A percentile compares a stretch with the other conserved stretches of the same genome.
Evolutionary conservation across 2,113 vertebrate genomes (phyloP).

Genomic region (Pyxicephalus adspersus): DNA sequence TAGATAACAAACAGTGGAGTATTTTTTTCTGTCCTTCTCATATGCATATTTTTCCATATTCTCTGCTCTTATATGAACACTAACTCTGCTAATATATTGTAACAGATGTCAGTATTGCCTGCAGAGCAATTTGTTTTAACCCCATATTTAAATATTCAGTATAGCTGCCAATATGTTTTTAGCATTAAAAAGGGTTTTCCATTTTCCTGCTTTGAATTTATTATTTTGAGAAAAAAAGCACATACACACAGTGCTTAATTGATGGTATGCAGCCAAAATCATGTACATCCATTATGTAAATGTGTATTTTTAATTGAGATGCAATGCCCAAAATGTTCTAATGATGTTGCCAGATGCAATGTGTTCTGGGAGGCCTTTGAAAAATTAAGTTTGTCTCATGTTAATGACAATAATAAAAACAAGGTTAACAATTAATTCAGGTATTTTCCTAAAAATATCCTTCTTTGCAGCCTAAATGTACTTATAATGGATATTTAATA

Average conservation of each 20-base stretch:
- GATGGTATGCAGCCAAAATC: slow-evolving; percentile 62
- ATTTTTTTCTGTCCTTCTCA: not conserved
- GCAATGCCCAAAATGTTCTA: slow-evolving; percentile 67
- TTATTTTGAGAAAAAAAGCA: slow-evolving; percentile 44
- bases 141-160: slow-evolving; percentile 59
- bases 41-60: not conserved
- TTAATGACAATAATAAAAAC: slow-evolving; percentile 61
- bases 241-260: slow-evolving; percentile 46
- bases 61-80: not conserved
- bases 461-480: not conserved
- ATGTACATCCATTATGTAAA: slow-evolving; percentile 63
- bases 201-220: slow-evolving; percentile 27
- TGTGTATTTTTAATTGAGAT: slow-evolving; percentile 65
- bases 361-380: slow-evolving; percentile 59
- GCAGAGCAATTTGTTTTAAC: slow-evolving; percentile 23
- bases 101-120: slow-evolving; percentile 35
- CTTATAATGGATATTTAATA: slow-evolving; percentile 23
- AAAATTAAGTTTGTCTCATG: slow-evolving; percentile 60
- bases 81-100: not conserved
- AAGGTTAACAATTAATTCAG: slow-evolving; percentile 59
- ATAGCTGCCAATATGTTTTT: slow-evolving; percentile 55
- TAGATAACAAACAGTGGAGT: not conserved
- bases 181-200: slow-evolving; percentile 50
- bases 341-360: slow-evolving; percentile 63
- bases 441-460: slow-evolving; percentile 56